Evolutionary conservation across 2,888 invertebrate species (phyloP), one percentile per base, ranked within the genome.

Genomic region (Platycheirus rosarum): DNA sequence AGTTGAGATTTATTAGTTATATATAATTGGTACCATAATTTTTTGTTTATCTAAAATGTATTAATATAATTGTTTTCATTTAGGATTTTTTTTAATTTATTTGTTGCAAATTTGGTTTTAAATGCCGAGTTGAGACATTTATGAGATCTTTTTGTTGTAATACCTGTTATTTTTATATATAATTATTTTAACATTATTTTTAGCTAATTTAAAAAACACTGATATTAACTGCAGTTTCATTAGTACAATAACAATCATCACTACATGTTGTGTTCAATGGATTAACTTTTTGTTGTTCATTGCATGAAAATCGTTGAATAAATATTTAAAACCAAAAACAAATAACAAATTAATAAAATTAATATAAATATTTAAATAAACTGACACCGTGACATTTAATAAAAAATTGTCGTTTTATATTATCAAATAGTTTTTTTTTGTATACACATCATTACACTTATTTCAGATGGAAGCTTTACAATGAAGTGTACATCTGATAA

Each of bases 221-320:
- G 77, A 77, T 71, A 82, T 62, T 63, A 77, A 82, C 62, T 73
- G 53, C 1, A 44, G 77, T 16, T 77, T 51, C 51, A 69, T 62
- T 69, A 63, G 77, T 77, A 77, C 29, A 57, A 75, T 63, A 53
- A 68, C 70, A 68, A 48, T 55, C 18, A 53, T 48, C 53, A 62
- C 35, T 63, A 55, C 69, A 57, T 44, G 37, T 65, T 65, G 51
- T 57, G 48, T 57, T 51, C 71, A 29, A 68, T 48, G 29, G 60
- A 35, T 0, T 9, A 29, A 26, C 42, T 62, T 6, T 29, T 46
- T 69, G 13, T 69, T 57, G 8, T 78, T 80, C 78, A 79, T 78
- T 78, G 78, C 60, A 53, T 62, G 68, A 40, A 74, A n/a, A 74
- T 79, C 75, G 79, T 80, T 80, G 75, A 75, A 60, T 79, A 75